phyloP scores from a whole-genome alignment of 2,888 invertebrate species.

The Liodrosophila aerea region DNA sequence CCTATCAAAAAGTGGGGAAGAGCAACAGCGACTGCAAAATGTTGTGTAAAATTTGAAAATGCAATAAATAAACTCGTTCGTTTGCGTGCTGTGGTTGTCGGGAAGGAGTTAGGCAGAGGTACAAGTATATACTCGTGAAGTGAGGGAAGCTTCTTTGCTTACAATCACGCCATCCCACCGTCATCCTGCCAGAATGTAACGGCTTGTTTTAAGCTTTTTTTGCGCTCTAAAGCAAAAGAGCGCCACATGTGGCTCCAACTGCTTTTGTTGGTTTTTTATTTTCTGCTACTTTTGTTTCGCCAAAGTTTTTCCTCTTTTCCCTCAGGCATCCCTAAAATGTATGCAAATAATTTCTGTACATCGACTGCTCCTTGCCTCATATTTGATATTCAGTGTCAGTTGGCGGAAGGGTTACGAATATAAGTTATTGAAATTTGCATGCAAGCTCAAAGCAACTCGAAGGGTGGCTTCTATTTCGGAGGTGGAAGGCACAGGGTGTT shows the following conservation, averaged over 20 bases:
- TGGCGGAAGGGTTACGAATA: constrained; percentile 71
- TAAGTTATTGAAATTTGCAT: constrained; percentile 78
- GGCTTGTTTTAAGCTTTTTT: constrained; percentile 56
- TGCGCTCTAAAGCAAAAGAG: constrained; percentile 52
- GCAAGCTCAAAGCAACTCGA: constrained; percentile 37
- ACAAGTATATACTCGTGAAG: background rate
- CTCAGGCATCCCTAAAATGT: constrained; percentile 71
- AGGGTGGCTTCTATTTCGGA: constrained; percentile 1
- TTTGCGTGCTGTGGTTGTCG: constrained; percentile 46
- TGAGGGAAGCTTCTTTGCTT: constrained; percentile 20
- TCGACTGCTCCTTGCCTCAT: constrained; percentile 59
- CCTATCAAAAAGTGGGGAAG: constrained; percentile 38
- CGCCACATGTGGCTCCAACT: constrained; percentile 52
- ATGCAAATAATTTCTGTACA: constrained; percentile 71
- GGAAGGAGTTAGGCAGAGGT: constrained; percentile 1
- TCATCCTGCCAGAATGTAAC: constrained; percentile 49
- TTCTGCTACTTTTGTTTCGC: constrained; percentile 28
- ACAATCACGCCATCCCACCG: constrained; percentile 29
- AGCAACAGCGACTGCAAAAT: constrained; percentile 63
- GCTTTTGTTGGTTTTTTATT: constrained; percentile 13
- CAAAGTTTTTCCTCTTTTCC: constrained; percentile 11
- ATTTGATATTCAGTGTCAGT: constrained; percentile 76
- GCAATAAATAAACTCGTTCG: constrained; percentile 78
- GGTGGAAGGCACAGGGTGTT: background rate
- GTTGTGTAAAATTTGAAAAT: constrained; percentile 77